phyloP scores from a whole-genome alignment of 2,113 vertebrate species.

The Clarias batrachus region DNA sequence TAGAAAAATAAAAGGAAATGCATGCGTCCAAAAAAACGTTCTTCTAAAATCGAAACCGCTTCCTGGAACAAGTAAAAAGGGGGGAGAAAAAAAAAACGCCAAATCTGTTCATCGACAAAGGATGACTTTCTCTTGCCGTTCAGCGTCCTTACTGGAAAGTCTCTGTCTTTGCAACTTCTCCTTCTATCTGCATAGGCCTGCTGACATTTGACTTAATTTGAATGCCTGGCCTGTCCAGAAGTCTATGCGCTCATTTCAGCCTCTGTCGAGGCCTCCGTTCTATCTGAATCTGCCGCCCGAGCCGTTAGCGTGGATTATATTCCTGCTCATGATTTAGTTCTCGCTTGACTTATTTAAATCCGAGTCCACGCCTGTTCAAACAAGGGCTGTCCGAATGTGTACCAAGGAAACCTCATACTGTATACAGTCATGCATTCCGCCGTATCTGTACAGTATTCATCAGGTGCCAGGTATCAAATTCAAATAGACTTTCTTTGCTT shows the following conservation, averaged over 20 bases:
- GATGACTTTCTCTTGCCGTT: background rate
- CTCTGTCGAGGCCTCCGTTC: background rate
- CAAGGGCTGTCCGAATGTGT: background rate
- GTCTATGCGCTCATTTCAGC: background rate
- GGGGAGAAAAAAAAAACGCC: no score
- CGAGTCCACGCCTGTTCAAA: constrained; percentile 9
- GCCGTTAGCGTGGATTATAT: background rate
- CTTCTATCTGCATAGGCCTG: background rate
- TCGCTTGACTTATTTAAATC: background rate
- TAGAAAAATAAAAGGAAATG: background rate
- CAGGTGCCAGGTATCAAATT: background rate
- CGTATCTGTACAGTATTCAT: background rate
- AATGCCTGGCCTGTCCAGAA: background rate
- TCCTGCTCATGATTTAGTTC: background rate
- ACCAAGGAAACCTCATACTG: background rate
- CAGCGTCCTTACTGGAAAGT: background rate
- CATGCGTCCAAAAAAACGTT: background rate
- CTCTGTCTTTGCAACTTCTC: background rate
- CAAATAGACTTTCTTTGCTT: background rate
- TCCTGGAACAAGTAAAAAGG: background rate
- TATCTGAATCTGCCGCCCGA: no score
- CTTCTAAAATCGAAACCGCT: background rate
- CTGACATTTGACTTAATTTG: constrained; percentile 44
- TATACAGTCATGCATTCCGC: background rate
- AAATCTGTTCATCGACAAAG: background rate